Evolutionary conservation across 2,888 invertebrate genomes (phyloP).

Genomic region (Andrena hattorfiana): DNA sequence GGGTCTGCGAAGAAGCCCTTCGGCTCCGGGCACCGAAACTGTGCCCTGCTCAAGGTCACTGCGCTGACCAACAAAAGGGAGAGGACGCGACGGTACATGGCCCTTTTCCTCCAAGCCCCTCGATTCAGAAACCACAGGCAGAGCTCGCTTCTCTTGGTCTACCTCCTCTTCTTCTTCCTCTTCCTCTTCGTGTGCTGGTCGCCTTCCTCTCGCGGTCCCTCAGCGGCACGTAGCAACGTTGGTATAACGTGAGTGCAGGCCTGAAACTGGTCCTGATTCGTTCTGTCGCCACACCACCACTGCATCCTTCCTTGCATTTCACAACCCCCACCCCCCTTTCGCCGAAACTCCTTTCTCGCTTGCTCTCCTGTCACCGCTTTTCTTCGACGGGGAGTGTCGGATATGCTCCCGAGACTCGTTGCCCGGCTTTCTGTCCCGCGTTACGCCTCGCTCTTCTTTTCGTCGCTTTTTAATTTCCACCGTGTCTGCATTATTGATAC

Average conservation of each 20-base stretch:
- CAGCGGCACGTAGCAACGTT: conserved; percentile 71
- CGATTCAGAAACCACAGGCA: neutral
- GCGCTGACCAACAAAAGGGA: conserved; percentile 44
- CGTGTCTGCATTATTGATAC: conserved; percentile 16
- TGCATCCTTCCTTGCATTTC: conserved; percentile 78
- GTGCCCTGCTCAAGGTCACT: conserved; percentile 66
- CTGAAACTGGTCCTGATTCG: conserved; percentile 81
- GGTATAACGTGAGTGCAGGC: conserved; percentile 73
- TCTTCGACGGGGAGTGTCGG: conserved; percentile 34
- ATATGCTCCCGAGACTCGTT: conserved; percentile 23
- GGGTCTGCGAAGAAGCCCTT: conserved; percentile 91
- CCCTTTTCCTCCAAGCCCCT: conserved; percentile 14
- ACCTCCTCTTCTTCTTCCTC: conserved; percentile 3
- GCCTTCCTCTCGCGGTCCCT: conserved; percentile 28
- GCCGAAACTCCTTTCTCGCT: conserved; percentile 76
- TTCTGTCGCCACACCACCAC: conserved; percentile 78
- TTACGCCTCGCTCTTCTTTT: conserved; percentile 27
- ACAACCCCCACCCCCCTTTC: conserved; percentile 75
- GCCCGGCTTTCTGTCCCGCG: conserved; percentile 29
- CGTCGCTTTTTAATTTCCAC: neutral
- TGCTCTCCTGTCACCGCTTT: conserved; percentile 51
- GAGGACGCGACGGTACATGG: conserved; percentile 34
- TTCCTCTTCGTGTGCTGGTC: conserved; percentile 17
- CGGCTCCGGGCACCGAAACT: conserved; percentile 90
- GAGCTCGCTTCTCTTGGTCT: neutral